phyloP scores from a whole-genome alignment of 2,888 invertebrate species.

The Empis livida region DNA sequence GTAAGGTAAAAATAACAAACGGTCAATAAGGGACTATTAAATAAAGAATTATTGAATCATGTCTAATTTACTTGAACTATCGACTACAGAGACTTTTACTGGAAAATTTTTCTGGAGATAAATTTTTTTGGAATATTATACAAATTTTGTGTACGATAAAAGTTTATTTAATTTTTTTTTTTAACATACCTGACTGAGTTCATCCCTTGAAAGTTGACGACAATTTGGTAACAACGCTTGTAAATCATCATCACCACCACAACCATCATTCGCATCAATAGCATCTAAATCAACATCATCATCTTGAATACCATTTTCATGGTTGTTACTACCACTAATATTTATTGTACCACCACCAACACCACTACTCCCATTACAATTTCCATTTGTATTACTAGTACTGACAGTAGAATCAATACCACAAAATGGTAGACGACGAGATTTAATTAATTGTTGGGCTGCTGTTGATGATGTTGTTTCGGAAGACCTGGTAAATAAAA shows the following conservation, averaged over 20 bases:
- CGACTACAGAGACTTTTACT: too few species aligned
- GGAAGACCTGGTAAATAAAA: conserved; percentile 11
- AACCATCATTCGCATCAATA: conserved; percentile 27
- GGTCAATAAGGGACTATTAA: too few species aligned
- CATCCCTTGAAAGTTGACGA: conserved; percentile 31
- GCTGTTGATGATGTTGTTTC: conserved; percentile 18
- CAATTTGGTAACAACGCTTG: conserved; percentile 33
- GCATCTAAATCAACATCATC: conserved; percentile 16
- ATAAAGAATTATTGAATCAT: too few species aligned
- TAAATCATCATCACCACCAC: conserved; percentile 30
- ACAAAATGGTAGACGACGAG: conserved; percentile 28
- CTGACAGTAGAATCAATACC: conserved; percentile 26
- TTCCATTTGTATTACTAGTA: conserved; percentile 25
- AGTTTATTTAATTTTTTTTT: background rate
- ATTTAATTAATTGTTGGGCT: conserved; percentile 17
- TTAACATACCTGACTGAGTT: conserved; percentile 35
- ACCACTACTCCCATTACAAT: too few species aligned
- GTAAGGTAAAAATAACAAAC: too few species aligned
- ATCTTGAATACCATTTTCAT: conserved; percentile 2
- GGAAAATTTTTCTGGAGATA: too few species aligned
- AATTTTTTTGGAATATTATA: background rate
- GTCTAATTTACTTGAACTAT: too few species aligned
- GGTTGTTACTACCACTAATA: conserved; percentile 15
- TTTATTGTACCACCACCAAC: conserved; percentile 12
- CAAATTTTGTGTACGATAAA: background rate